phyloP scores from a whole-genome alignment of 2,797 vertebrate species.

The Tadarida brasiliensis region DNA sequence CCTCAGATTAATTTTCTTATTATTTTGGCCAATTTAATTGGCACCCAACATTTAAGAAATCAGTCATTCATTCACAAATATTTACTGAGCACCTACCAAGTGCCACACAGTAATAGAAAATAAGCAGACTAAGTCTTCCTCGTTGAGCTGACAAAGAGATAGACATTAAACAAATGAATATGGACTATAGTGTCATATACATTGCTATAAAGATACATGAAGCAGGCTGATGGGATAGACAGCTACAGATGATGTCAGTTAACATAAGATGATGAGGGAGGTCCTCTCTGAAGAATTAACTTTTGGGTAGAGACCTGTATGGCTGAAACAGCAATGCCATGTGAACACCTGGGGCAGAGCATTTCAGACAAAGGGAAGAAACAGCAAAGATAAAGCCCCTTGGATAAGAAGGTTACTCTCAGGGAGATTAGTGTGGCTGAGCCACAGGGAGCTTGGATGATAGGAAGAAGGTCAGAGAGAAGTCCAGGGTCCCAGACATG shows the following conservation, averaged over 20 bases:
- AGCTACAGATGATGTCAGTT: not conserved
- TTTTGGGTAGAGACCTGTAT: not conserved
- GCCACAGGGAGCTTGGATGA: not conserved
- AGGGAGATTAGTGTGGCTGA: not conserved
- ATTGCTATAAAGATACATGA: not conserved
- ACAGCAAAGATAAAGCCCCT: not conserved
- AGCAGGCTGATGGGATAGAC: not conserved
- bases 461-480: not conserved
- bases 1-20: not conserved
- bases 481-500: not conserved
- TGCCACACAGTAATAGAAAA: not conserved
- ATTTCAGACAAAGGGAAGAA: not conserved
- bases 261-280: not conserved
- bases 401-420: not conserved
- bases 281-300: conserved; percentile 6
- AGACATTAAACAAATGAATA: not conserved
- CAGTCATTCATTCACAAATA: conserved; percentile 36
- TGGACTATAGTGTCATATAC: not conserved
- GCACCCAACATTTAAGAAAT: not conserved
- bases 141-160: not conserved
- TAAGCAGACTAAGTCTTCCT: not conserved
- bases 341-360: not conserved
- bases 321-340: not conserved
- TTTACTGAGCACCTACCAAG: conserved; percentile 3
- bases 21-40: not conserved